A percentile compares a stretch with the other conserved stretches of the same genome.
phyloP scores from a whole-genome alignment of 2,888 invertebrate genomes.

The Melieria omissa region DNA sequence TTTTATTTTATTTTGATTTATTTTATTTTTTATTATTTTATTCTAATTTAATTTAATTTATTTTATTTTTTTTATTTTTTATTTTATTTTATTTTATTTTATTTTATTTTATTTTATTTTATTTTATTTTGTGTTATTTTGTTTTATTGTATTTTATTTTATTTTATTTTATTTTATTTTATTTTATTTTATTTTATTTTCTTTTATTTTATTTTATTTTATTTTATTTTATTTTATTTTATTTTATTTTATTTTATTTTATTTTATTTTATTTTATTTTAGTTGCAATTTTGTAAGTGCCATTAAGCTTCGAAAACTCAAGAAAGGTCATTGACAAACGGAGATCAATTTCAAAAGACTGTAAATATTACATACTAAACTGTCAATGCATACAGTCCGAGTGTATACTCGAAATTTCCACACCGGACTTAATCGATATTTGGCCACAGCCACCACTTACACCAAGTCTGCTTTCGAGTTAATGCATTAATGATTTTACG shows the following conservation, averaged over 20 bases:
- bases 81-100: slow-evolving; percentile 8
- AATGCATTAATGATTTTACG: no score
- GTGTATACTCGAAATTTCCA: no score
- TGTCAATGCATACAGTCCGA: no score
- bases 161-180: slow-evolving; percentile 8
- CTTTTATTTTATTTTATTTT: not conserved
- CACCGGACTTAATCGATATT: no score
- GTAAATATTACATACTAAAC: no score
- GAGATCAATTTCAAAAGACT: no score
- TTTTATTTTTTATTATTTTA: not conserved
- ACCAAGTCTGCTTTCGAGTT: no score
- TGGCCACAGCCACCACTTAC: no score
- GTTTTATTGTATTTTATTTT: not conserved
- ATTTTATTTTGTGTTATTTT: not conserved
- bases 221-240: slow-evolving; percentile 7
- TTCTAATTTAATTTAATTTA: not conserved
- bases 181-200: slow-evolving; percentile 5
- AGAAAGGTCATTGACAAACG: no score
- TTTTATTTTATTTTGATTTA: not conserved
- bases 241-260: slow-evolving; percentile 1
- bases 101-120: not conserved
- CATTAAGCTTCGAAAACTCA: no score
- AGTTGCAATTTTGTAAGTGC: no score
- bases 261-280: slow-evolving; percentile 4
- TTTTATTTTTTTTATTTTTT: slow-evolving; percentile 11